Evolutionary conservation across 2,888 invertebrate genomes (phyloP), one percentile per base, ranked within the genome.

Genomic region (Dicranocentrus wangi): DNA sequence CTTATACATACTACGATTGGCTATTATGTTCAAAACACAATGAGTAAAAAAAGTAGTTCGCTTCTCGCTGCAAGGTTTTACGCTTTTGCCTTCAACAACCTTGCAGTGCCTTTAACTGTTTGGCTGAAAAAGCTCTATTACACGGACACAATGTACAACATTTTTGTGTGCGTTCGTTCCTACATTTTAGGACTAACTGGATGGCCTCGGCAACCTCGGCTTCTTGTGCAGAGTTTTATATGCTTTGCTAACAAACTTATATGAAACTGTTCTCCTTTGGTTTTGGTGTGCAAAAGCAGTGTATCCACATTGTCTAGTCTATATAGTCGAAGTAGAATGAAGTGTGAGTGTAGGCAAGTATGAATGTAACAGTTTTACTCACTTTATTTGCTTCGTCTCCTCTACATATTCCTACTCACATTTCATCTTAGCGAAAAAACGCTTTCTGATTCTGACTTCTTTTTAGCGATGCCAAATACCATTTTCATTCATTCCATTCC

Each of bases 161-260:
- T 47, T 10, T 47, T 7, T 47, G 15, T 10, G 47, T 47, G 47
- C 15, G 47, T 47, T 7, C 47, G 47, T 47, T 47, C 47, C 13
- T 47, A n/a, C 47, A 8, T 55, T 53, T 55, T 55, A 25, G 55
- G 39, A 61, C 32, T 32, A 65, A 71, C 71, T 78, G 78, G 78
- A 78, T 78, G 78, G 70, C 78, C 78, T 78, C 71, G 71, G 55
- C 55, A 65, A 65, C 70, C 53, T 78, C 28, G 78, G 71, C 65
- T 71, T 70, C 71, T 55, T 8, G 55, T 55, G 23, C 23, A 32
- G 32, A 27, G 23, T 63, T 63, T 63, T 61, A 55, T 61, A 55
- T 51, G 53, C 23, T 39, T 32, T 32, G 23, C 27, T 39, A 39
- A 39, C 39, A n/a, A n/a, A n/a, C n/a, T n/a, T n/a, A n/a, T n/a